phyloP scores from a whole-genome alignment of 2,888 invertebrate genomes.

The Elmis aenea region DNA sequence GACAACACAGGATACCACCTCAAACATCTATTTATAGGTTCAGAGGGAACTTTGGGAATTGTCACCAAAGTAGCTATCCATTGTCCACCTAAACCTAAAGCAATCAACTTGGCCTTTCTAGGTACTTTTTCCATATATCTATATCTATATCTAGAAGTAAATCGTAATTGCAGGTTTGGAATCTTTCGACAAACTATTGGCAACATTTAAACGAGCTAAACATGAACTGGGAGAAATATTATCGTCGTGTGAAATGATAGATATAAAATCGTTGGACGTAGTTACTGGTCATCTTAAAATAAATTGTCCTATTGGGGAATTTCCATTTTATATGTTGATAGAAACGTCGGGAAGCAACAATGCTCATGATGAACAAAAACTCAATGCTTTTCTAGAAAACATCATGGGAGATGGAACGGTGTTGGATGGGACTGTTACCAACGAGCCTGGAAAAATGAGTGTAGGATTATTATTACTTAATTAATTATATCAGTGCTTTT shows the following conservation, averaged over 20 bases:
- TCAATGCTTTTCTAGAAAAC: slow-evolving; percentile 69
- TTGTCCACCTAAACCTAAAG: slow-evolving; percentile 78
- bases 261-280: slow-evolving; percentile 65
- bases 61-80: slow-evolving; percentile 89
- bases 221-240: slow-evolving; percentile 78
- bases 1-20: slow-evolving; percentile 98
- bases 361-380: slow-evolving; percentile 82
- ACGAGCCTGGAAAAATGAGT: slow-evolving; percentile 77
- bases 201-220: slow-evolving; percentile 71
- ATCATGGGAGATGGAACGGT: slow-evolving; percentile 69
- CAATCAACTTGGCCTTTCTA: slow-evolving; percentile 82
- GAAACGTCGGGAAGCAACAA: slow-evolving; percentile 85
- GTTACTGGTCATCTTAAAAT: slow-evolving; percentile 59
- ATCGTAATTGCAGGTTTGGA: slow-evolving; percentile 56
- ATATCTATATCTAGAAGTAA: too few species aligned
- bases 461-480: slow-evolving; percentile 45
- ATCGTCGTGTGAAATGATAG: slow-evolving; percentile 95
- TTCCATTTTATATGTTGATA: slow-evolving; percentile 79
- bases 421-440: slow-evolving; percentile 77
- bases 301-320: slow-evolving; percentile 57
- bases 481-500: not conserved
- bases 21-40: slow-evolving; percentile 95
- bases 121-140: too few species aligned
- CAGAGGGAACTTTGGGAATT: slow-evolving; percentile 93
- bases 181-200: slow-evolving; percentile 72